phyloP scores from a whole-genome alignment of 2,888 invertebrate genomes.

The Electrophaes corylata region DNA sequence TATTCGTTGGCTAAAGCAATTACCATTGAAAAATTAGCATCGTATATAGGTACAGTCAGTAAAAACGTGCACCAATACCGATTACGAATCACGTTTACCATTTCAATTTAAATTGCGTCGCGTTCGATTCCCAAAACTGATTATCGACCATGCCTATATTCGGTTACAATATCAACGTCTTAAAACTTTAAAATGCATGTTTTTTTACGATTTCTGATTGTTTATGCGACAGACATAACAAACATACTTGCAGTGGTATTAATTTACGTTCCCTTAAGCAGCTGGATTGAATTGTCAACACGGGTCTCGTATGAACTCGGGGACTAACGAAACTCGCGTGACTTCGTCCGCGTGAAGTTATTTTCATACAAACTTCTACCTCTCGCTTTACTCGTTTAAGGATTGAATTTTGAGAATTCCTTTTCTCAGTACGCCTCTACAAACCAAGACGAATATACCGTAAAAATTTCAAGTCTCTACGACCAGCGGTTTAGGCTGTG shows the following conservation, averaged over 20 bases:
- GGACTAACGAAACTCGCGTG: too few relatives aligned
- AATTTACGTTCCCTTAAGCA: constrained; percentile 39
- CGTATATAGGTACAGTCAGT: background rate
- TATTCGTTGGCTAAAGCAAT: constrained; percentile 7
- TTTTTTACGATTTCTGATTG: constrained; percentile 32
- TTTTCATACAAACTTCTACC: too few relatives aligned
- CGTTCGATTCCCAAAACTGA: constrained; percentile 41
- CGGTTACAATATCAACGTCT: constrained; percentile 32
- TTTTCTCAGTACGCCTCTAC: too few relatives aligned
- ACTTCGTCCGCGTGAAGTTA: too few relatives aligned
- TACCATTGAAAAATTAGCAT: constrained; percentile 20
- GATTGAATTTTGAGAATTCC: too few relatives aligned
- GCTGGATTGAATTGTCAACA: constrained; percentile 45
- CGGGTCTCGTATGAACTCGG: constrained; percentile 36
- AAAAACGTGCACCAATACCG: constrained; percentile 39
- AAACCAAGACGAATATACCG: too few relatives aligned
- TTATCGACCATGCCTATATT: constrained; percentile 35
- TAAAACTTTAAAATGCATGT: constrained; percentile 31
- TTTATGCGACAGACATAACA: constrained; percentile 25
- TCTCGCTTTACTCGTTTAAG: too few relatives aligned
- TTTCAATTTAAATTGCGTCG: constrained; percentile 42
- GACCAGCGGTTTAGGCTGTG: too few relatives aligned
- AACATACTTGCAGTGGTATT: constrained; percentile 30
- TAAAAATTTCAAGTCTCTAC: too few relatives aligned
- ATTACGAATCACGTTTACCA: constrained; percentile 39